Evolutionary conservation across 2,888 invertebrate species (phyloP).

Genomic region (Oscheius myriophilus): DNA sequence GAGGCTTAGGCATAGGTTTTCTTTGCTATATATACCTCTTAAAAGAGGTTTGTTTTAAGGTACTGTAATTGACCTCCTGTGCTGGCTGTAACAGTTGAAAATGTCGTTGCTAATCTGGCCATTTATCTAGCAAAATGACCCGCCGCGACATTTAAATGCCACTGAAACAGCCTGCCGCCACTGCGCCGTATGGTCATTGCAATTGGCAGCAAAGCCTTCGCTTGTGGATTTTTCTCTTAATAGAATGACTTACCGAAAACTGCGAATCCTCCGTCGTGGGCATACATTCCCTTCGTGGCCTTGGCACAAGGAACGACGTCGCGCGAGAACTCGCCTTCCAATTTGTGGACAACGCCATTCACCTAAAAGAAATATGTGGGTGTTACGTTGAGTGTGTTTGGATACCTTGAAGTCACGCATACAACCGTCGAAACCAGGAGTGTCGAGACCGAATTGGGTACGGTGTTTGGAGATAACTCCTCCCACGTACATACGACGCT

Average conservation of each 20-base stretch:
- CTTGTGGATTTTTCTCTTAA: not conserved
- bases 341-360: conserved; percentile 22
- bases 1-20: no score
- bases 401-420: conserved; percentile 51
- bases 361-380: conserved; percentile 3
- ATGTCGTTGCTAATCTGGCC: no score
- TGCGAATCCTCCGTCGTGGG: conserved; percentile 63
- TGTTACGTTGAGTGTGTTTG: not conserved
- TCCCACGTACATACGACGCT: conserved; percentile 65
- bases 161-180: no score
- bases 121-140: no score
- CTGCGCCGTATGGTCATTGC: no score
- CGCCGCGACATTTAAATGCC: no score
- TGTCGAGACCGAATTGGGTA: conserved; percentile 49
- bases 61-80: no score
- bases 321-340: conserved; percentile 34
- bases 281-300: conserved; percentile 53
- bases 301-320: conserved; percentile 60
- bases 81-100: no score
- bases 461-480: conserved; percentile 67
- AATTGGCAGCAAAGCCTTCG: no score
- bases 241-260: conserved; percentile 49
- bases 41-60: no score
- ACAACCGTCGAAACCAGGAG: conserved; percentile 63
- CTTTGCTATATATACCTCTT: no score